Conservation (phyloP, 2,113 vertebrate species). For the Odontesthes bonariensis region DNA sequence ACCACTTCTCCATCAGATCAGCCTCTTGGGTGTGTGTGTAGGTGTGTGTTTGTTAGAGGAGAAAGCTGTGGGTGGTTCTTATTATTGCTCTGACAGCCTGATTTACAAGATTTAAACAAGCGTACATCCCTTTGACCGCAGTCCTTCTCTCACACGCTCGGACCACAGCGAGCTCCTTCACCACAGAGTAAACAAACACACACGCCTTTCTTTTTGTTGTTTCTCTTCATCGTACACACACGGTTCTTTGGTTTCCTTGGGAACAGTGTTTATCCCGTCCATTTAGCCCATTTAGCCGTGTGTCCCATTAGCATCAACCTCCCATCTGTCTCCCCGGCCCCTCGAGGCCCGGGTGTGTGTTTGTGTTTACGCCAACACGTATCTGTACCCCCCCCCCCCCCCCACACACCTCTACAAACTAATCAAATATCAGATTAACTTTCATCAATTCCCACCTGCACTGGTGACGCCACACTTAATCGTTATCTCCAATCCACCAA, state of each 20-base stretch:
- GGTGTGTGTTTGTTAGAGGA: conserved; percentile 13
- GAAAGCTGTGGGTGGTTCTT: conserved; percentile 36
- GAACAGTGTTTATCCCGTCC: conserved; percentile 66
- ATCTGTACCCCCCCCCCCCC: not conserved
- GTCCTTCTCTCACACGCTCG: not conserved
- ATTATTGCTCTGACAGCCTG: conserved; percentile 39
- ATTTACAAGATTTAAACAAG: conserved; percentile 62
- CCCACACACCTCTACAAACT: conserved; percentile 31
- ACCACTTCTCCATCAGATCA: too few species aligned
- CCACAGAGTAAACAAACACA: conserved; percentile 21
- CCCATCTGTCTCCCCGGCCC: conserved; percentile 72
- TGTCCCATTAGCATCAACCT: conserved; percentile 71
- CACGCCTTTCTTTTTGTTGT: conserved; percentile 13
- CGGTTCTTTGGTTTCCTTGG: conserved; percentile 57
- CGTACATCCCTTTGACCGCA: conserved; percentile 34
- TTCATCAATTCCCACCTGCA: conserved; percentile 67
- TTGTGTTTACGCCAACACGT: not conserved
- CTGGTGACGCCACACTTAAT: conserved; percentile 4
- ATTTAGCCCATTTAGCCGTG: conserved; percentile 72
- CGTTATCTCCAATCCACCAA: conserved; percentile 50
- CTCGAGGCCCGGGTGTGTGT: conserved; percentile 25
- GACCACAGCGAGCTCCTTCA: not conserved
- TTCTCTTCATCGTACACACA: not conserved
- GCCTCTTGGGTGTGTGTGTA: conserved; percentile 7
- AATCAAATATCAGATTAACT: conserved; percentile 70